phyloP scores from a whole-genome alignment of 2,888 invertebrate genomes.

The Drosophila melanosoma region DNA sequence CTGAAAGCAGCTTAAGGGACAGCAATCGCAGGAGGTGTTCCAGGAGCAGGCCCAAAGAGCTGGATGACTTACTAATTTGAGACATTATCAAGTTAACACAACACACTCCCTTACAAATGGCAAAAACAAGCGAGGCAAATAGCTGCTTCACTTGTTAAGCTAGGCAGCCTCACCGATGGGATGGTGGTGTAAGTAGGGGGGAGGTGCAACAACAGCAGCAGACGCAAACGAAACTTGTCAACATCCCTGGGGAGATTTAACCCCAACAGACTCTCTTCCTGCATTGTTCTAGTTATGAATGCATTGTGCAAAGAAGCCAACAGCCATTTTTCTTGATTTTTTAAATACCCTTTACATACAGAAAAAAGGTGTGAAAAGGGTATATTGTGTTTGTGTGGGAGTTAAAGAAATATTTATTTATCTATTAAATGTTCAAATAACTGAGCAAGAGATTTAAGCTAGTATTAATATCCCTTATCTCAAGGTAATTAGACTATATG shows the following conservation, averaged over 20 bases:
- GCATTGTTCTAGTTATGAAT: constrained; percentile 54
- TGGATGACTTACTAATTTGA: constrained; percentile 76
- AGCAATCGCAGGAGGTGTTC: not conserved
- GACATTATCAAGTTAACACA: constrained; percentile 74
- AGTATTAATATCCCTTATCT: not conserved
- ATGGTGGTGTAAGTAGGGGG: not conserved
- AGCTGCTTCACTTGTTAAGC: constrained; percentile 22
- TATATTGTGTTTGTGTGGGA: not conserved
- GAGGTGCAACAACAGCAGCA: constrained; percentile 1
- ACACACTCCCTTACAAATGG: constrained; percentile 31
- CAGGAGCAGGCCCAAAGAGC: constrained; percentile 25
- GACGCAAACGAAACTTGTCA: not conserved
- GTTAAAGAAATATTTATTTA: not conserved
- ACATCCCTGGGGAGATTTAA: constrained; percentile 17
- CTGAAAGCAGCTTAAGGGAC: constrained; percentile 38
- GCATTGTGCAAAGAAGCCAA: constrained; percentile 38
- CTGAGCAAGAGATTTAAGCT: not conserved
- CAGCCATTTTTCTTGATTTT: constrained; percentile 30
- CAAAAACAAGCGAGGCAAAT: constrained; percentile 53
- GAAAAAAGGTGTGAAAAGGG: not conserved
- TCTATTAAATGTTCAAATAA: not conserved
- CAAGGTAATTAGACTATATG: not conserved
- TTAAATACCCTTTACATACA: constrained; percentile 23
- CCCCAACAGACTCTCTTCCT: constrained; percentile 35
- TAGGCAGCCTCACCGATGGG: not conserved